Evolutionary conservation across 1,140 invertebrate genomes (phyloP), one percentile per base, ranked within the genome.

Genomic region (Anthonomus grandis): DNA sequence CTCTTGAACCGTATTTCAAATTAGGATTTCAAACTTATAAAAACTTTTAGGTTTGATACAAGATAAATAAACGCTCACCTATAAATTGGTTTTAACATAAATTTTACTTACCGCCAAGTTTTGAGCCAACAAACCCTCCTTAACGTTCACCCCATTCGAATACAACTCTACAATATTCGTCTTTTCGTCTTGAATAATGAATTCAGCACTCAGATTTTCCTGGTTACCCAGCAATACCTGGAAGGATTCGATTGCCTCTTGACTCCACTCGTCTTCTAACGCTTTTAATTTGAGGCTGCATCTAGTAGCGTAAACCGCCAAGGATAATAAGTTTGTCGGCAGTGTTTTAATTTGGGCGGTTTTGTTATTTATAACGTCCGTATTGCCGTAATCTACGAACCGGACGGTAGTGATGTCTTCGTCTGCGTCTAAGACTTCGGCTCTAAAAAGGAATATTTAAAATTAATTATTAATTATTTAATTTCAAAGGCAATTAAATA

Each of bases 341-440:
- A 88, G 70, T 6, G 75, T 70, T 64, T 85, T 86, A 1, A 88
- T 75, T 8, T 80, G 68, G 0, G 70, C 74, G 0, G 60, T 60
- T 15, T 59, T 47, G 46, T 83, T 84, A 27, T 83, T 76, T 0
- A 86, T 76, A 0, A 84, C 78, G 64, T 89, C 87, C 0, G 84
- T 86, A 58, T 89, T 89, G 5, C 91, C 91, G 68, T 85, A 92
- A 68, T 95, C 91, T 3, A 93, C 83, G 66, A 91, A 93, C 21
- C 83, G 78, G 0, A 93, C 83, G 1, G 86, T 86, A 10, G 82
- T 86, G 18, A 86, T 82, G 44, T 84, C 85, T 9, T 78, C 76
- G 57, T 85, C 83, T 0, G 81, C 77, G 61, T 90, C 86, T 1
- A 89, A 76, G n/a, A 92, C 83, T 62, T 85, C 80, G 1, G 89